Percentiles rank a stretch among this genome's conserved stretches.
phyloP scores from a whole-genome alignment of 2,797 vertebrate genomes.

The Diplodus puntazzo region DNA sequence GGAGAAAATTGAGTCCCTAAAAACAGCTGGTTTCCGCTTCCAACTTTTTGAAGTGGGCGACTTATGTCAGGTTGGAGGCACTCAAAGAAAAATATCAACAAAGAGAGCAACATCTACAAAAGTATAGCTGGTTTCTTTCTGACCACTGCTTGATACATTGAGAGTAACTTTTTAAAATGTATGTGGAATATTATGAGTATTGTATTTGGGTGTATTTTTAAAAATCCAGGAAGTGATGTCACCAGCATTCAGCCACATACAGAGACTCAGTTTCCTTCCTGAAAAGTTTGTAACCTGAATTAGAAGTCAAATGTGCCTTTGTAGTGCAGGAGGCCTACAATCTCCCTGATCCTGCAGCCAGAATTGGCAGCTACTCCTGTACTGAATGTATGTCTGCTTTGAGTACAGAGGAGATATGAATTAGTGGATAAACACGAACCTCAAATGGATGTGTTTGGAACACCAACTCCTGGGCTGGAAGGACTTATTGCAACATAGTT shows the following conservation, averaged over 20 bases:
- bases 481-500: not conserved
- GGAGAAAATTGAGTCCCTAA: not conserved
- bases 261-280: slow-evolving; percentile 39
- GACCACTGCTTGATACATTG: not conserved
- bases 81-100: slow-evolving; percentile 1
- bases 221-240: slow-evolving; percentile 29
- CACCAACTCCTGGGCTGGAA: not conserved
- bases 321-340: not conserved
- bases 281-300: slow-evolving; percentile 18
- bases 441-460: not conserved
- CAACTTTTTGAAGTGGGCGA: not conserved
- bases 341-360: not conserved
- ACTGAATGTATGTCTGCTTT: not conserved
- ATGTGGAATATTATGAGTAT: not conserved
- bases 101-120: not conserved
- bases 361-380: not conserved
- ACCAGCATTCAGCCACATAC: not conserved
- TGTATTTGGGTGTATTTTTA: slow-evolving; percentile 16
- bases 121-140: not conserved
- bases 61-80: too few relatives aligned
- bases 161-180: not conserved
- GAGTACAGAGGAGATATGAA: not conserved
- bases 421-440: not conserved
- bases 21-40: not conserved
- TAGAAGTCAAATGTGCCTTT: not conserved